Conservation (phyloP, 2,888 invertebrate genomes). For the Tenthredo scrophulariae region DNA sequence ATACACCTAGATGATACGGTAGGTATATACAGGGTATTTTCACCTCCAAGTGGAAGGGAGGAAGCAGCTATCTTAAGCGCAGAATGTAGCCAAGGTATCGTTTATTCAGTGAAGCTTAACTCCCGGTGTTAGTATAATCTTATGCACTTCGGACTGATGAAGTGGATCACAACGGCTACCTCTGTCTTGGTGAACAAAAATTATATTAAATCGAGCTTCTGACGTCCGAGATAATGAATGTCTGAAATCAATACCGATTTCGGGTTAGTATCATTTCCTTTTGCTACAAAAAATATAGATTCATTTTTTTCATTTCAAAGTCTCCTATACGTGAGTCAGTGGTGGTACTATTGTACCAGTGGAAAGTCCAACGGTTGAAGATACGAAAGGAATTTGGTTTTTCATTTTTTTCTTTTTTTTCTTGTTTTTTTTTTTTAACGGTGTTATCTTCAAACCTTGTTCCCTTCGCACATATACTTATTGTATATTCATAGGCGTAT, state of each 20-base stretch:
- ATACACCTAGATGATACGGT: not conserved
- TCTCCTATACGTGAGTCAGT: not conserved
- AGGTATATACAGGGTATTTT: too few relatives aligned
- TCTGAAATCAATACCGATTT: not conserved
- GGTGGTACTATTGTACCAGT: too few relatives aligned
- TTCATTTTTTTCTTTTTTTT: not conserved
- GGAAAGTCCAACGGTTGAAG: too few relatives aligned
- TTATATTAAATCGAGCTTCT: not conserved
- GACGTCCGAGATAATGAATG: too few relatives aligned
- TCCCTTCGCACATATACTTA: not conserved
- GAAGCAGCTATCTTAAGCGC: not conserved
- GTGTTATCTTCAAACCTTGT: not conserved
- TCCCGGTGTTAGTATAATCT: slow-evolving; percentile 70
- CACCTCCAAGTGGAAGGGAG: not conserved
- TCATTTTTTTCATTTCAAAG: not conserved
- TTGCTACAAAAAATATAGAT: not conserved
- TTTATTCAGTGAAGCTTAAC: slow-evolving; percentile 69
- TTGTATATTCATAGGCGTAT: not conserved
- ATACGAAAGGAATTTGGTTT: not conserved
- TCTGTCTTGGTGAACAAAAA: not conserved
- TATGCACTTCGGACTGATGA: slow-evolving; percentile 70
- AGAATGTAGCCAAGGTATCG: slow-evolving; percentile 60
- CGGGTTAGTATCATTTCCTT: not conserved
- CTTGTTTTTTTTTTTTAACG: not conserved
- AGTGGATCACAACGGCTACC: slow-evolving; percentile 66